Evolutionary conservation across 2,888 invertebrate species (phyloP).

Genomic region (Orthonevra nobilis): DNA sequence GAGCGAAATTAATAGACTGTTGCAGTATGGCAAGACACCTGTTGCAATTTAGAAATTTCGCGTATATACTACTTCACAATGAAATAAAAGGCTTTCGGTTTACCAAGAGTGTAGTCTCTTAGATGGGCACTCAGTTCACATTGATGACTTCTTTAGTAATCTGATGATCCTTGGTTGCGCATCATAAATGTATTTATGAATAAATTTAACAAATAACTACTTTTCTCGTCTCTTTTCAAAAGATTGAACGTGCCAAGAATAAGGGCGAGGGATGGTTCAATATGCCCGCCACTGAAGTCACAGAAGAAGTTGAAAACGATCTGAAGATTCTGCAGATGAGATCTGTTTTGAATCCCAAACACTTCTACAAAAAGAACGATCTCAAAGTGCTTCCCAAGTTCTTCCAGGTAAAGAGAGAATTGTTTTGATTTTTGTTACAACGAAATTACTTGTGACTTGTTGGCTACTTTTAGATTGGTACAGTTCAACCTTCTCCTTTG

Average conservation of each 20-base stretch:
- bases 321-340: slow-evolving; percentile 95
- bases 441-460: too few species aligned
- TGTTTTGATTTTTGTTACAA: too few species aligned
- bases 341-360: slow-evolving; percentile 93
- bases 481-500: slow-evolving; percentile 90
- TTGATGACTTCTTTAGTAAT: slow-evolving; percentile 81
- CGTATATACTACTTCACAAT: slow-evolving; percentile 51
- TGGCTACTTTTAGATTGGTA: slow-evolving; percentile 86
- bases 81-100: slow-evolving; percentile 32
- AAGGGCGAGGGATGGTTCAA: slow-evolving; percentile 95
- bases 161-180: slow-evolving; percentile 73
- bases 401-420: slow-evolving; percentile 89
- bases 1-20: slow-evolving; percentile 74
- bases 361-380: slow-evolving; percentile 96
- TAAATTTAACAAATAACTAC: neutral
- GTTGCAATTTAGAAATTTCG: slow-evolving; percentile 74
- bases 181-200: neutral
- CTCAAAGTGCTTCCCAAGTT: slow-evolving; percentile 93
- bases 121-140: slow-evolving; percentile 73
- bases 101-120: slow-evolving; percentile 68
- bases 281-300: slow-evolving; percentile 92
- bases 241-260: slow-evolving; percentile 88
- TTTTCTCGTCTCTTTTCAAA: slow-evolving; percentile 73
- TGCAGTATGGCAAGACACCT: slow-evolving; percentile 68
- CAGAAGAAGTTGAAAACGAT: slow-evolving; percentile 93